phyloP scores from a whole-genome alignment of 2,797 vertebrate species.

The Schizopygopsis pylzovi region DNA sequence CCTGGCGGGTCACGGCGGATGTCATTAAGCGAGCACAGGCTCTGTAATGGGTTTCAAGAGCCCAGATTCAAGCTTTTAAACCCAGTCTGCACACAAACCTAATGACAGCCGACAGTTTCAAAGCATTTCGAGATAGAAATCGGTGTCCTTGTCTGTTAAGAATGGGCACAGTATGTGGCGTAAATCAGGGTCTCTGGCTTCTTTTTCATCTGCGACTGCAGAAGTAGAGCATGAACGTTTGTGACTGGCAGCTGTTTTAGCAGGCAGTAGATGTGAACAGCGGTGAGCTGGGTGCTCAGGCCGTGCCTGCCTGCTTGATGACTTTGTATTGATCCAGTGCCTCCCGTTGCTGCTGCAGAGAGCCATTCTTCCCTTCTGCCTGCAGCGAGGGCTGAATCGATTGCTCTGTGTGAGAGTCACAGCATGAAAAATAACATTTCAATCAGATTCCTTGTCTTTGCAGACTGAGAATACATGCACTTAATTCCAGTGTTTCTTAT shows the following conservation, averaged over 20 bases:
- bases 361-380: constrained; percentile 50
- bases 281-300: constrained; percentile 23
- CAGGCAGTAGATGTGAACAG: constrained; percentile 39
- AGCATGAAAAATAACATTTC: constrained; percentile 57
- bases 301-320: constrained; percentile 57
- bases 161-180: background rate
- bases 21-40: constrained; percentile 36
- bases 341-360: constrained; percentile 40
- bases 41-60: constrained; percentile 39
- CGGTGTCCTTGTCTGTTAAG: background rate
- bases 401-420: constrained; percentile 44
- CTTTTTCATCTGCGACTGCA: background rate
- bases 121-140: constrained; percentile 30
- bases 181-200: background rate
- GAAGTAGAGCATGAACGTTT: constrained; percentile 24
- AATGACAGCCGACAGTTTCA: constrained; percentile 26
- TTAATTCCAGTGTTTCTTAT: background rate
- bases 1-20: constrained; percentile 47
- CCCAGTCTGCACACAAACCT: constrained; percentile 6
- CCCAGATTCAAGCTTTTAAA: constrained; percentile 34
- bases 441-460: constrained; percentile 29
- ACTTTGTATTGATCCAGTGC: constrained; percentile 57
- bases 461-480: background rate
- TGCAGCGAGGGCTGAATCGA: constrained; percentile 47
- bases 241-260: constrained; percentile 49